phyloP scores from a whole-genome alignment of 2,797 vertebrate species.

The Sebastolobus altivelis region DNA sequence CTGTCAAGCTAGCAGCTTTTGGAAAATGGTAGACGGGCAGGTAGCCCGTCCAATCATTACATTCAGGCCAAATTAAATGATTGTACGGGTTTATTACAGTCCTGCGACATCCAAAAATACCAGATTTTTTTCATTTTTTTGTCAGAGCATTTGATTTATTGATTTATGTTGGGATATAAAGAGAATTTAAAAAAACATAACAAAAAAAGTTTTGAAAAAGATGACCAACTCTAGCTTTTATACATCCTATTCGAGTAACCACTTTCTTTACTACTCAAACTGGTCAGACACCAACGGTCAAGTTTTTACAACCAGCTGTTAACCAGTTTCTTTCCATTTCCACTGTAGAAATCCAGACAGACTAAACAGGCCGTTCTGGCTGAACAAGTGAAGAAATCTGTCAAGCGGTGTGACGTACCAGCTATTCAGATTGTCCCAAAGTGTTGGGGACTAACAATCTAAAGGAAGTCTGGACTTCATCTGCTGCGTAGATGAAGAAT shows the following conservation, averaged over 20 bases:
- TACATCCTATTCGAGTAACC: not conserved
- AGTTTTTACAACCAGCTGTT: not conserved
- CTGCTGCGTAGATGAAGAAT: slow-evolving; percentile 46
- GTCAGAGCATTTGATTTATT: too few species aligned
- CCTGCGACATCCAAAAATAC: too few species aligned
- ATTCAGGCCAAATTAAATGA: too few species aligned
- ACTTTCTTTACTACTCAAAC: not conserved
- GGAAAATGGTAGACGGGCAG: too few species aligned
- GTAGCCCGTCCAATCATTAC: too few species aligned
- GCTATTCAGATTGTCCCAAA: slow-evolving; percentile 18
- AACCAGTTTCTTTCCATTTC: slow-evolving; percentile 26
- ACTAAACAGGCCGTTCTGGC: slow-evolving; percentile 56
- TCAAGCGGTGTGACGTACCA: slow-evolving; percentile 34
- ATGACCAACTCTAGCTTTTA: not conserved
- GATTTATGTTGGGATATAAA: too few species aligned
- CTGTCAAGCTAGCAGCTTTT: too few species aligned
- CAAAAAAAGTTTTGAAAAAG: too few species aligned
- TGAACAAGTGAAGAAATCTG: slow-evolving; percentile 41
- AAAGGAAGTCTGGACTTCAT: slow-evolving; percentile 74
- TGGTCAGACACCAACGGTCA: not conserved
- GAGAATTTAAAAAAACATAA: too few species aligned
- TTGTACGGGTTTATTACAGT: too few species aligned
- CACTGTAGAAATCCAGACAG: slow-evolving; percentile 20
- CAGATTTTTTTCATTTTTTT: too few species aligned
- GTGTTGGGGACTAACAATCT: slow-evolving; percentile 39